These are phyloP conservation scores for Stegostoma tigrinum DNA, from an alignment of 2,113 vertebrate genomes.

Conservation along the genomic window DNA sequence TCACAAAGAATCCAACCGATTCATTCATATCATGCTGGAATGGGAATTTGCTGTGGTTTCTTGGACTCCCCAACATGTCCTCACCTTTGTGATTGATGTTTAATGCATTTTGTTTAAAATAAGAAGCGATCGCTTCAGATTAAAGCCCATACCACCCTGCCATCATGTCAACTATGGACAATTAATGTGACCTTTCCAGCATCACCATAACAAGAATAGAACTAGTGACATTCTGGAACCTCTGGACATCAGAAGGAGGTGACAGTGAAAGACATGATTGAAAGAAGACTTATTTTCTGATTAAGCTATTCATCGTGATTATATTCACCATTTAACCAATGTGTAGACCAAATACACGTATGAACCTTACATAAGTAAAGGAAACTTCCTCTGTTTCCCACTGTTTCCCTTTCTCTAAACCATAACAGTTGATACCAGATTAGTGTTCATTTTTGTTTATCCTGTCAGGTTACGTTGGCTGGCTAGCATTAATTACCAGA, in stretches of 20 bases:
- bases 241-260: background rate
- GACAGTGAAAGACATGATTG: background rate
- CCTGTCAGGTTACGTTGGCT: too few relatives aligned
- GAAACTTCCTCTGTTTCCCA: background rate
- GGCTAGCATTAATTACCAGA: too few relatives aligned
- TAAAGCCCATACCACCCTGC: background rate
- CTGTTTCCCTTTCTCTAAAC: background rate
- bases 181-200: background rate
- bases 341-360: background rate
- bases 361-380: background rate
- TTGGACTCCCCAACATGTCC: background rate
- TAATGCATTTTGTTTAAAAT: background rate
- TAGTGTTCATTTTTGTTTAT: too few relatives aligned
- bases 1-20: background rate
- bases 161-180: background rate
- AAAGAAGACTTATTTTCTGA: background rate
- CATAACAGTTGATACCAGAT: background rate
- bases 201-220: background rate
- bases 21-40: background rate
- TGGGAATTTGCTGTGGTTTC: background rate
- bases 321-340: background rate
- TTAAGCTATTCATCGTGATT: background rate
- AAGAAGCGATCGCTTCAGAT: background rate
- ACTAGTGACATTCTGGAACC: background rate
- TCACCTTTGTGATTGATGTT: background rate